Conservation (phyloP, 2,113 vertebrate genomes). For the Aegithalos caudatus region DNA sequence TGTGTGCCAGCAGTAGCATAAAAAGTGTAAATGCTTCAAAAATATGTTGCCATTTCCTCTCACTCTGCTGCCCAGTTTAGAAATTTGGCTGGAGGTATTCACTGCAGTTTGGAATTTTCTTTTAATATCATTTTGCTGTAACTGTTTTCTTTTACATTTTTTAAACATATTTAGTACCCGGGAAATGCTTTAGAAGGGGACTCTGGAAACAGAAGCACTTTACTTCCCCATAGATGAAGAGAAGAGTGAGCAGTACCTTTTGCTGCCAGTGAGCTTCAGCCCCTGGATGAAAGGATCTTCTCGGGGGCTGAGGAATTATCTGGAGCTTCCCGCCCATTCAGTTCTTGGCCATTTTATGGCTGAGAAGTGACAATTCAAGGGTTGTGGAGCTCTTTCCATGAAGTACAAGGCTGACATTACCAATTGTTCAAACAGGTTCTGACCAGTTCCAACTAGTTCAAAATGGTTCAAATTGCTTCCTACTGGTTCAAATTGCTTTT, state of each 20-base stretch:
- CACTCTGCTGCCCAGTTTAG: conserved; percentile 44
- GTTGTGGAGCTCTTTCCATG: neutral
- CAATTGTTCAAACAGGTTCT: neutral
- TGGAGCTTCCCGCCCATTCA: neutral
- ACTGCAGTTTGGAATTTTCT: conserved; percentile 58
- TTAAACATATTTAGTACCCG: conserved; percentile 43
- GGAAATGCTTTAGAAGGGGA: conserved; percentile 35
- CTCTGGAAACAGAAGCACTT: conserved; percentile 47
- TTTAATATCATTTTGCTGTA: conserved; percentile 58
- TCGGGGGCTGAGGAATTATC: neutral
- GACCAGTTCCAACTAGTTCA: neutral
- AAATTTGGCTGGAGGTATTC: conserved; percentile 59
- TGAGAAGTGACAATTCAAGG: neutral
- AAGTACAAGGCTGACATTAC: conserved; percentile 9
- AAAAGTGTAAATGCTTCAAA: conserved; percentile 68
- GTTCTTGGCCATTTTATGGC: neutral
- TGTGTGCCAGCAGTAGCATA: conserved; percentile 58
- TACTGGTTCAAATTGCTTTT: neutral
- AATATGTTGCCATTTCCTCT: conserved; percentile 68
- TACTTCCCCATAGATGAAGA: neutral
- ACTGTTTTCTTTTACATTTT: conserved; percentile 62
- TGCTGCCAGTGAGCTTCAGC: neutral
- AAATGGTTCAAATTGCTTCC: fast-evolving
- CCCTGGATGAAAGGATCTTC: neutral
- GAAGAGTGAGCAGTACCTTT: neutral